Percentiles rank a stretch among this genome's conserved stretches.
Evolutionary conservation across 2,888 invertebrate genomes (phyloP).

Genomic region (Eudasyphora cyanicolor): DNA sequence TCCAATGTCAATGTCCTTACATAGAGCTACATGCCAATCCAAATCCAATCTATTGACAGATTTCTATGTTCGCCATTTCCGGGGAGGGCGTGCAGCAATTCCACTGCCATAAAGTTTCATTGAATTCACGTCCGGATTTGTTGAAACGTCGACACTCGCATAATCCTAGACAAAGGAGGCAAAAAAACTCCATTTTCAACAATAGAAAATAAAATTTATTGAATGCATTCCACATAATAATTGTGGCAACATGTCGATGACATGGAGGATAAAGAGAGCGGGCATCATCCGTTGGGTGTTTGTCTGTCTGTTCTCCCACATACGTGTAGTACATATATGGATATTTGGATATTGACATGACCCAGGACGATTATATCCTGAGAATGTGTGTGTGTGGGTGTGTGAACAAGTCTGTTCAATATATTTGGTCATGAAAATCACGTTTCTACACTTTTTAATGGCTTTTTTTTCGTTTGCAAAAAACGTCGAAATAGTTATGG

Average conservation of each 20-base stretch:
- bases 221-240: slow-evolving; percentile 7
- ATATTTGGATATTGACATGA: slow-evolving; percentile 1
- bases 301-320: not conserved
- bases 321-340: no score
- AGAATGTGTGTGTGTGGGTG: not conserved
- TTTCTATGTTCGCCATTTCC: no score
- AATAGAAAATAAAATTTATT: slow-evolving; percentile 15
- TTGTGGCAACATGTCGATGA: not conserved
- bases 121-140: not conserved
- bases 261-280: no score
- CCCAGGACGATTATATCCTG: not conserved
- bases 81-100: no score
- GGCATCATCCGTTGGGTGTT: no score
- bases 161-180: no score
- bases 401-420: not conserved
- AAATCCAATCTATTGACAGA: no score
- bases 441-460: slow-evolving; percentile 30
- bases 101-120: not conserved
- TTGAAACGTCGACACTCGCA: not conserved
- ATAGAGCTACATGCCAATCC: no score
- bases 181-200: not conserved
- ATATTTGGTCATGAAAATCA: slow-evolving; percentile 37
- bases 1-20: no score
- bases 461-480: not conserved
- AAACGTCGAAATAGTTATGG: not conserved